These are phyloP conservation scores for Apteryx mantelli DNA, from an alignment of 2,113 vertebrate genomes.

Conservation along the genomic window DNA sequence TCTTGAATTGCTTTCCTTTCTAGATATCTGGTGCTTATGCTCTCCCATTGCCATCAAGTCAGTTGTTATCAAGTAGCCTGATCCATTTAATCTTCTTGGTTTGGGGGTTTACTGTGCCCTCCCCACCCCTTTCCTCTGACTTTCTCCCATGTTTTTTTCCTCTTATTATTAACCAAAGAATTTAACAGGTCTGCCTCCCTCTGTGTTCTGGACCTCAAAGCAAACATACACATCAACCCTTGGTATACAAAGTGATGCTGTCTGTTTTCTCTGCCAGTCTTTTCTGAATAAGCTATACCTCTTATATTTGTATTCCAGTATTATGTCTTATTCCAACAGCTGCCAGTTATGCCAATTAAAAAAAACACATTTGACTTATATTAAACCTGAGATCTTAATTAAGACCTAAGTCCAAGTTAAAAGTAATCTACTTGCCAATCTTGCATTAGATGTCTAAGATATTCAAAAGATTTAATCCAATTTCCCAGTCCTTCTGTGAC, in stretches of 20 bases:
- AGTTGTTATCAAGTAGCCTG: not conserved
- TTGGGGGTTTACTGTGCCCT: not conserved
- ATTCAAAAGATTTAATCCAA: not conserved
- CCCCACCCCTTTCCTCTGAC: not conserved
- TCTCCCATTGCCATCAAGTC: not conserved
- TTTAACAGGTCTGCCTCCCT: not conserved
- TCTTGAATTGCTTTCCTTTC: not conserved
- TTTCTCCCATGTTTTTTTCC: accelerated
- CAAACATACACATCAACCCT: not conserved
- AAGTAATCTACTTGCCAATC: not conserved
- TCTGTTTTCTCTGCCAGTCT: not conserved
- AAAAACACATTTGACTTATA: not conserved
- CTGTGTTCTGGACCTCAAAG: not conserved
- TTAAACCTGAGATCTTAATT: not conserved
- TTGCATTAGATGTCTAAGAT: not conserved
- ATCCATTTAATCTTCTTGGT: not conserved
- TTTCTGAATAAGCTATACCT: not conserved
- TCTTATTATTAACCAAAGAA: not conserved
- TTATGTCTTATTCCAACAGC: not conserved
- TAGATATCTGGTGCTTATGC: not conserved
- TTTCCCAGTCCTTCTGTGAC: not conserved
- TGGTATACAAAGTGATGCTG: not conserved
- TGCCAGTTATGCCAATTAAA: not conserved
- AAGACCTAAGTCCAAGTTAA: not conserved
- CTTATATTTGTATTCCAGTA: not conserved